Percentiles rank a stretch among this genome's conserved stretches.
Conservation (phyloP, 2,113 vertebrate genomes). For the Aptenodytes forsteri region DNA sequence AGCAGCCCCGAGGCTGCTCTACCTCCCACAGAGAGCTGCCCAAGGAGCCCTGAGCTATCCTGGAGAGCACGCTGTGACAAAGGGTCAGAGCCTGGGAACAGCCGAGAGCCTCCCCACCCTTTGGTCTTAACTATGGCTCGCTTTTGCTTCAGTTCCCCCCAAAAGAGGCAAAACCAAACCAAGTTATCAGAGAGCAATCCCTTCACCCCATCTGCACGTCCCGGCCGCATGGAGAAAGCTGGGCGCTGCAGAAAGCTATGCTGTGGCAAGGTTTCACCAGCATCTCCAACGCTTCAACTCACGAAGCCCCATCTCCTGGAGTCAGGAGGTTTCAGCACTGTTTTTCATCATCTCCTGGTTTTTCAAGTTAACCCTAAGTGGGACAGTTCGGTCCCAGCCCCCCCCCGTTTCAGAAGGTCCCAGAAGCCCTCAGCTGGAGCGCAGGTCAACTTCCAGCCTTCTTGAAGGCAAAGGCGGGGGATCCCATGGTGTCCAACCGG, state of each 20-base stretch:
- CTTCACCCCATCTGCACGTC: background rate
- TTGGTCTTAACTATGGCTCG: background rate
- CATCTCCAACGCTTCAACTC: background rate
- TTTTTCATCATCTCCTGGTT: background rate
- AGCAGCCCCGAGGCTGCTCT: background rate
- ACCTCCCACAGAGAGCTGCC: background rate
- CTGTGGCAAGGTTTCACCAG: background rate
- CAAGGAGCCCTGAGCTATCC: background rate
- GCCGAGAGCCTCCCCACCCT: background rate
- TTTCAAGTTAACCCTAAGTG: background rate
- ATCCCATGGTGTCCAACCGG: background rate
- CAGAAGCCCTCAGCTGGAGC: background rate
- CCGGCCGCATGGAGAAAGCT: accelerated
- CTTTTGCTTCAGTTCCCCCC: background rate
- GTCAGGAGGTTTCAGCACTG: background rate
- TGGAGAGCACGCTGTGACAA: background rate
- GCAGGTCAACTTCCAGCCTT: background rate
- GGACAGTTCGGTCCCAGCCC: accelerated
- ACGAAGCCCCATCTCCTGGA: background rate
- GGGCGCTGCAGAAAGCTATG: background rate
- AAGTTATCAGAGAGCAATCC: background rate
- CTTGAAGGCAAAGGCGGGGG: background rate
- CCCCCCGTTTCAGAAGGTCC: background rate
- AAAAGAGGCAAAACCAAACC: background rate
- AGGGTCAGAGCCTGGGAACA: background rate